Evolutionary conservation across 2,113 vertebrate genomes (phyloP), one percentile per base, ranked within the genome.

Genomic region (Odocoileus virginianus): DNA sequence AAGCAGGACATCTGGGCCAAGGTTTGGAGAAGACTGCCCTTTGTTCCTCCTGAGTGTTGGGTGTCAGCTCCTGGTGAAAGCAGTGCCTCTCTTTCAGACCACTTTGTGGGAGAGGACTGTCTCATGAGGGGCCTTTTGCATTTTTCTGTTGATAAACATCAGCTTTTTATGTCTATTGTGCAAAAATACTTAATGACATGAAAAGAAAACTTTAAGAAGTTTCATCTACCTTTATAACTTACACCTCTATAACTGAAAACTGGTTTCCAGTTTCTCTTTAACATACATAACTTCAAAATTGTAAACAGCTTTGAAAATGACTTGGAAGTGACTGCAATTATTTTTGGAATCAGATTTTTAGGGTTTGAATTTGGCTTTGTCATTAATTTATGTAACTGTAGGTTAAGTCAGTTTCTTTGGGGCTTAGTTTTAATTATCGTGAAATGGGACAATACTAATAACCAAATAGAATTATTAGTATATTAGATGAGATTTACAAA

Each of bases 1-100:
- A 95, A 81, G 87, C 90, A 95, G 81, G 85, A 60, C 40, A 57
- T 45, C 94, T 84, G 86, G 84, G 90, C 74, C 83, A 61, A 97
- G 90, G 89, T 98, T 97, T 96, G 97, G 95, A 95, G 88, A 84
- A 96, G 64, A 50, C 2, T 87, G 76, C 76, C 88, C 87, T 81
- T 52, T 84, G 36, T 88, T 43, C n/a, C n/a, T 84, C 52, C 84
- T 55, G 64, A 36, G 61, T 60, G 50, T 23, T 54, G 60, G n/a
- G 30, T 45, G 15, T 78, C 36, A 36, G 67, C 82, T 55, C 6
- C 61, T 45, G 52, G 28, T 84, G 2, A 30, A 60, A 92, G 57
- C 43, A 43, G 71, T 30, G 30, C 57, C 11, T 92, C 74, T 78
- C n/a, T 91, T 52, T 82, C 50, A 91, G 83, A 61, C 33, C 19